Percentiles rank a stretch among this genome's conserved stretches.
Conservation (phyloP, 2,113 vertebrate genomes). For the Apaloderma vittatum region DNA sequence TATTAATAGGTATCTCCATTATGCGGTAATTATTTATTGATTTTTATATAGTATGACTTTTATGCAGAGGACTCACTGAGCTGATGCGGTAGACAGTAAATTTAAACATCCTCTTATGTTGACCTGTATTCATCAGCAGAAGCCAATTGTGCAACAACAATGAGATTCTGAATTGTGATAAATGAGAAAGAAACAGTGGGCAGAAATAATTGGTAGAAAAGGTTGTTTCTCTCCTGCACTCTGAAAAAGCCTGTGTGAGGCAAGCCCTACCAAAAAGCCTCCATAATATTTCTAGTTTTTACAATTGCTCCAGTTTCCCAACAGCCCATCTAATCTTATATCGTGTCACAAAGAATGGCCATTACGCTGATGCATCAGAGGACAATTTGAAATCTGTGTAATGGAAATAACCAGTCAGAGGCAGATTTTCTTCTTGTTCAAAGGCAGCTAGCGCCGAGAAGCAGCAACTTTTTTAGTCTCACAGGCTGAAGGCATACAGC, state of each 20-base stretch:
- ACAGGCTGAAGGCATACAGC: neutral
- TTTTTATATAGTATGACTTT: neutral
- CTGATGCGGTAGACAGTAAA: neutral
- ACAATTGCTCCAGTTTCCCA: neutral
- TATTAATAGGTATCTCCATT: neutral
- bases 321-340: neutral
- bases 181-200: neutral
- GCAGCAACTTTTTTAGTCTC: neutral
- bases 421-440: neutral
- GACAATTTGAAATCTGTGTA: neutral
- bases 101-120: conserved; percentile 12
- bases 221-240: neutral
- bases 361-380: neutral
- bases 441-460: neutral
- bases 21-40: conserved; percentile 39
- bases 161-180: neutral
- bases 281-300: neutral
- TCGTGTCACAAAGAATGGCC: neutral
- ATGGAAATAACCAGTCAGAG: neutral
- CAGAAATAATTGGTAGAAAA: neutral
- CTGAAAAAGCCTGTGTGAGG: neutral
- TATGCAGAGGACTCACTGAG: neutral
- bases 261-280: neutral
- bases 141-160: neutral
- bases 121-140: conserved; percentile 12